Evolutionary conservation across 2,888 invertebrate species (phyloP), one percentile per base, ranked within the genome.

Genomic region (Drosophila prostipennis): DNA sequence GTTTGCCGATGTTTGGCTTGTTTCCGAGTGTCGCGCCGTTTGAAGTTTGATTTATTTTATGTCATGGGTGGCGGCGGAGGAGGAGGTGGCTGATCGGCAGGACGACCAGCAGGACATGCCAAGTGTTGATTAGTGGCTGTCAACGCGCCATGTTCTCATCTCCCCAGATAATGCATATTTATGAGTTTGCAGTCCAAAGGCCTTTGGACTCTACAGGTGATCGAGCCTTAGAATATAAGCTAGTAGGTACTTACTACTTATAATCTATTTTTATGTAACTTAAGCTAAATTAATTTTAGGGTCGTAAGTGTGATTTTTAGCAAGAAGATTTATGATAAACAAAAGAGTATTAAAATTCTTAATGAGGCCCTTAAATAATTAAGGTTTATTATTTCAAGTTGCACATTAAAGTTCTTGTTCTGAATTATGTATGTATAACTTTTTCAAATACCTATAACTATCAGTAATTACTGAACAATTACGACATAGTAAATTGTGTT

Each of bases 41-140:
- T 80, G 80, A 84, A 77, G 85, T 84, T 80, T 80, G 80, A 80
- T 80, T 84, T 81, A 84, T 80, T 80, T 84, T 81, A 84, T 80
- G 77, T 58, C n/a, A 36, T 36, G 34, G 14, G 14, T 6, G 40
- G 61, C 54, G 72, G 55, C n/a, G 37, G 40, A 14, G 55, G 29
- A 8, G 5, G 10, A 3, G 5, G 23, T 37, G 26, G 26, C 26
- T 26, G 26, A 26, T 45, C 19, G 7, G 26, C 26, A 26, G 48
- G 10, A 32, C 42, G 53, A 14, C 39, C 78, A 78, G 73, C 76
- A 76, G 71, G 74, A 76, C 68, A 68, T 54, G 37, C 56, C 65
- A 55, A 59, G 69, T 61, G 80, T 76, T 76, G 70, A 73, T 77
- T 68, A 53, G 54, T 67, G 54, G 26, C 65, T 79, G 68, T 71